Evolutionary conservation across 2,113 vertebrate genomes (phyloP).

Genomic region (Lophius piscatorius): DNA sequence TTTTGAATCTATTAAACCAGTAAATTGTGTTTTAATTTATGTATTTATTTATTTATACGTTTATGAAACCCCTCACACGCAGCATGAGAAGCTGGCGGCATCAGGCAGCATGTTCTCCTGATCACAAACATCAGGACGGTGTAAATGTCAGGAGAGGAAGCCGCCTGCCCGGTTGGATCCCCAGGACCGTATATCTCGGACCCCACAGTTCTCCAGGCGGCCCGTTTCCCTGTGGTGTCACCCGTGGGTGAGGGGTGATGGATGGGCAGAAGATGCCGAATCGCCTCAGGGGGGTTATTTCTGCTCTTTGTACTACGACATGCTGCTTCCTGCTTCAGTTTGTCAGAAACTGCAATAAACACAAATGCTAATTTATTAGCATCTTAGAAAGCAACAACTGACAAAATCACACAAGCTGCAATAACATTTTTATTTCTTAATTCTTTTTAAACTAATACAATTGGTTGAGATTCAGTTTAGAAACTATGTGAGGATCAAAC

Average conservation of each 20-base stretch:
- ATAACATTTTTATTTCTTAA: neutral
- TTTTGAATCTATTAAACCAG: no score
- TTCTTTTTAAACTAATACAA: neutral
- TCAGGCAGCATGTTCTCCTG: no score
- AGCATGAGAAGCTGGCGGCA: neutral
- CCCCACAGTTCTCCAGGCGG: conserved; percentile 40
- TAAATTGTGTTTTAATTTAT: no score
- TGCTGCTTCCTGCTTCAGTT: conserved; percentile 15
- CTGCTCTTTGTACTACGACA: neutral
- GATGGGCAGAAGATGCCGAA: conserved; percentile 57
- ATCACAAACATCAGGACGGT: no score
- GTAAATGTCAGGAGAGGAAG: conserved; percentile 73
- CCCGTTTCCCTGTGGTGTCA: conserved; percentile 31
- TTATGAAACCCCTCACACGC: neutral
- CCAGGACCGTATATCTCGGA: conserved; percentile 70
- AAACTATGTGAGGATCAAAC: neutral
- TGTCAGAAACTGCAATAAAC: no score
- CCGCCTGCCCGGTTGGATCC: conserved; percentile 47
- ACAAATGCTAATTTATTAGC: neutral
- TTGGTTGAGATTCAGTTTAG: neutral
- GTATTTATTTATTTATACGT: neutral
- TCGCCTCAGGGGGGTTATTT: conserved; percentile 42
- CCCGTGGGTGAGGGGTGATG: conserved; percentile 52
- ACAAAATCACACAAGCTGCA: neutral
- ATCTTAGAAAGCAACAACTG: neutral